Base-by-base conservation (phyloP, 1,140 invertebrate species). In the Drosophila pandora region DNA sequence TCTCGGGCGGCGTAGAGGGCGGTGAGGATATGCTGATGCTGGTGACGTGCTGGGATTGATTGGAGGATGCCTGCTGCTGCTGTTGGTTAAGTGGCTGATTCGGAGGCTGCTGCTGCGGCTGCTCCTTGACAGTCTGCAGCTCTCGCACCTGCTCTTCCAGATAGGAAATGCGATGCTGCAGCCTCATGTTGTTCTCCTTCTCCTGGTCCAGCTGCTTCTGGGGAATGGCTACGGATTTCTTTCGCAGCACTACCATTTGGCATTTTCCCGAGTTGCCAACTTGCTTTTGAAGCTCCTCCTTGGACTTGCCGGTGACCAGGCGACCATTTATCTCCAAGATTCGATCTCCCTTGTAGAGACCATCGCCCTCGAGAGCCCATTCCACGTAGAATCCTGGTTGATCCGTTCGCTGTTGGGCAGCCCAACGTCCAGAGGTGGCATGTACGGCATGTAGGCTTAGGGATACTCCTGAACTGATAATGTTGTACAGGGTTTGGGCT, bases 131-230 rank as follows among this genome's bases (percentile, higher is more conserved):
- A 56, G 47, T 87, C 3, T 96, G 91, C 1, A 96, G 92, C 77
- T 96, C 95, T 0, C 94, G 92, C 49, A 97, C 96, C 91, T 97
- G 96, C 76, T 98, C 96, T 90, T 98, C 97, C 41, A 98, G 93
- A 91, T 97, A 97, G 2, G 96, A 96, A 48, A 97, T 97, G 54
- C 97, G 93, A 90, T 97, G 97, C 6, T 96, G 96, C 45, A 97
- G 93, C 47, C 96, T 93, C 13, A 97, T 94, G 90, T 97, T 97
- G 92, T 97, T 97, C 23, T 95, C 94, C 80, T 95, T 94, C 57
- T 91, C 78, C 55, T 91, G 91, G 49, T 82, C 85, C 0, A 83
- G 67, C 53, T 80, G 78, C 49, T 81, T 91, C 59, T 84, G 87
- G 8, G 62, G 85, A 52, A 76, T 85, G 22, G 76, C 74, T 52